A percentile compares a stretch with the other conserved stretches of the same genome.
These are phyloP conservation scores for Suncus etruscus DNA, from an alignment of 2,113 vertebrate species.

Conservation along the genomic window DNA sequence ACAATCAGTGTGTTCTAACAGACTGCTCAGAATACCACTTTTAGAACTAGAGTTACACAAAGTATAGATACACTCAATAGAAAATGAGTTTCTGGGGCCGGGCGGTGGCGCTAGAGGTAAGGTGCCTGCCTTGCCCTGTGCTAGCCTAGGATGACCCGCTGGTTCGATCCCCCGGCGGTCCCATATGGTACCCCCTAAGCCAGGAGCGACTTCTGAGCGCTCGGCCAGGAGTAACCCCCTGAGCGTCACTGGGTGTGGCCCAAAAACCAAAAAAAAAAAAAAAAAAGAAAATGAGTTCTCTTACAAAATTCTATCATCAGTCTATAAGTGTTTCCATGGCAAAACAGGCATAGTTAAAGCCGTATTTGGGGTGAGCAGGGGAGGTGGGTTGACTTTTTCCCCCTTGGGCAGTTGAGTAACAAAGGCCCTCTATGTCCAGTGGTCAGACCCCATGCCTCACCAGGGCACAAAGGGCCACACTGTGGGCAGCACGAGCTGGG, in stretches of 20 bases:
- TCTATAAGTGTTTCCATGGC: not conserved
- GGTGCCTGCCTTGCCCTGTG: no score
- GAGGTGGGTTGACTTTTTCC: no score
- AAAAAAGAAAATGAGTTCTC: not conserved
- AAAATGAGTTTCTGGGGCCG: not conserved
- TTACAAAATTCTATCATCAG: not conserved
- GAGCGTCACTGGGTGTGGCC: no score
- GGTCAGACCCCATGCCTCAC: not conserved
- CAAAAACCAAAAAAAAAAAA: no score
- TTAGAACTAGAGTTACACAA: not conserved
- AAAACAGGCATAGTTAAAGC: not conserved
- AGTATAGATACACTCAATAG: no score
- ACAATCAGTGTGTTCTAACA: not conserved
- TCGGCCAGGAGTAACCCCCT: no score
- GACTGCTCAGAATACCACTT: not conserved
- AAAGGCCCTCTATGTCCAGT: not conserved
- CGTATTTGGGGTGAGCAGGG: no score
- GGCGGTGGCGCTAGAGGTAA: no score
- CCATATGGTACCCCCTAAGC: no score
- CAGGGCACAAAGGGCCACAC: not conserved
- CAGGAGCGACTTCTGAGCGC: no score
- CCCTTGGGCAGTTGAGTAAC: not conserved
- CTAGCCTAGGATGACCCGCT: no score
- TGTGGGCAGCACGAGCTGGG: rapidly evolving
- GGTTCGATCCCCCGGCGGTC: no score